Evolutionary conservation across 1,140 invertebrate species (phyloP).

Genomic region (Euwallacea fornicatus): DNA sequence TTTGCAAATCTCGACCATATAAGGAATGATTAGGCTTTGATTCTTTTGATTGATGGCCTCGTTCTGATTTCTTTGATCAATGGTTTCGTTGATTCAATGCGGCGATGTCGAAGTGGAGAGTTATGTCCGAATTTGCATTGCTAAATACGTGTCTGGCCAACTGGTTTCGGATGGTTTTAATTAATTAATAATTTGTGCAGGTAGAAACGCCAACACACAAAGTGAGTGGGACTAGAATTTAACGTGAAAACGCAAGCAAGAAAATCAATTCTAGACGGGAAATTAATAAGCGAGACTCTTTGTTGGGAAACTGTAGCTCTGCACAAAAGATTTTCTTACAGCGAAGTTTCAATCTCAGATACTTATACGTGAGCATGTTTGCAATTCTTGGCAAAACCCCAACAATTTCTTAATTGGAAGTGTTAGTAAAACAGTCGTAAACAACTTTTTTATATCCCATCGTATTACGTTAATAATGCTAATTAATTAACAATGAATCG

Average conservation of each 20-base stretch:
- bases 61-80: constrained; percentile 12
- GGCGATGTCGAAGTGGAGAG: neutral
- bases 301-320: too few relatives aligned
- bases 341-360: neutral
- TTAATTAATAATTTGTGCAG: neutral
- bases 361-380: neutral
- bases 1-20: constrained; percentile 12
- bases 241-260: too few relatives aligned
- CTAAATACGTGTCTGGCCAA: neutral
- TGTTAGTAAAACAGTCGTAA: constrained; percentile 12
- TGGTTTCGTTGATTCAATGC: neutral
- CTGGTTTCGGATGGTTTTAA: neutral
- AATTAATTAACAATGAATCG: too few relatives aligned
- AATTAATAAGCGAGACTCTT: too few relatives aligned
- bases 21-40: constrained; percentile 18
- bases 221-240: too few relatives aligned
- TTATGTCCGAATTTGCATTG: constrained; percentile 8
- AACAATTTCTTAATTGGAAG: constrained; percentile 20
- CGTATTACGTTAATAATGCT: neutral
- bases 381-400: constrained; percentile 1
- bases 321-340: too few relatives aligned
- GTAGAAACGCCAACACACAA: too few relatives aligned
- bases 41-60: constrained; percentile 23
- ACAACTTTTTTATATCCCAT: constrained; percentile 9
- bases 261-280: too few relatives aligned